phyloP scores from a whole-genome alignment of 2,113 vertebrate species.

The Pterocles orientalis region DNA sequence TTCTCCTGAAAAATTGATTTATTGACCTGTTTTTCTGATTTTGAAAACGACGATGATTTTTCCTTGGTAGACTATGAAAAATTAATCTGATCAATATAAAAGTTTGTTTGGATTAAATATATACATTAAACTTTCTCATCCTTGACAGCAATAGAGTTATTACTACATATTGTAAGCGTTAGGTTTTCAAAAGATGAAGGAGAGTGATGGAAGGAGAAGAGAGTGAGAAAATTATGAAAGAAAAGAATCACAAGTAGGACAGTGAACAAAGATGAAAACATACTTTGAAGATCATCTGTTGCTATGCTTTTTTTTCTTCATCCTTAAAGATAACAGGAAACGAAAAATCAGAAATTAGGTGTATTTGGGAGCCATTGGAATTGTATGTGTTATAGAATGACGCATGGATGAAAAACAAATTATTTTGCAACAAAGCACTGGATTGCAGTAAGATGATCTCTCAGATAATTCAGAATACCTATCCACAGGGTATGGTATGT shows the following conservation, averaged over 20 bases:
- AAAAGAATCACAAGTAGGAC: background rate
- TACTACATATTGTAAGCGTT: background rate
- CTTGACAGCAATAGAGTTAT: background rate
- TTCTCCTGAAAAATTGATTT: background rate
- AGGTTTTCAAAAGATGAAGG: background rate
- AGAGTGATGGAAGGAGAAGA: background rate
- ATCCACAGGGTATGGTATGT: background rate
- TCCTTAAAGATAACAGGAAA: background rate
- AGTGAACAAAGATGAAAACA: background rate
- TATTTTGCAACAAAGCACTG: background rate
- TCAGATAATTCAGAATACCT: background rate
- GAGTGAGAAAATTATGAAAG: background rate
- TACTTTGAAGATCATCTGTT: background rate
- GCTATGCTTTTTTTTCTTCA: background rate
- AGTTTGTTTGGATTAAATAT: background rate
- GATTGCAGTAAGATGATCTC: background rate
- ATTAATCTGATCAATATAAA: background rate
- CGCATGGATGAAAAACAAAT: background rate
- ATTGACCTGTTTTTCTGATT: background rate
- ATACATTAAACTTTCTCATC: background rate
- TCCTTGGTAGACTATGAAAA: background rate
- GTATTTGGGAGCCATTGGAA: background rate
- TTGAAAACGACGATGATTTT: background rate
- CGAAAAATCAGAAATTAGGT: background rate
- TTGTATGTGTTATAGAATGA: background rate